These are phyloP conservation scores for Malaclemys terrapin DNA, from an alignment of 2,113 vertebrate genomes.

Conservation along the genomic window DNA sequence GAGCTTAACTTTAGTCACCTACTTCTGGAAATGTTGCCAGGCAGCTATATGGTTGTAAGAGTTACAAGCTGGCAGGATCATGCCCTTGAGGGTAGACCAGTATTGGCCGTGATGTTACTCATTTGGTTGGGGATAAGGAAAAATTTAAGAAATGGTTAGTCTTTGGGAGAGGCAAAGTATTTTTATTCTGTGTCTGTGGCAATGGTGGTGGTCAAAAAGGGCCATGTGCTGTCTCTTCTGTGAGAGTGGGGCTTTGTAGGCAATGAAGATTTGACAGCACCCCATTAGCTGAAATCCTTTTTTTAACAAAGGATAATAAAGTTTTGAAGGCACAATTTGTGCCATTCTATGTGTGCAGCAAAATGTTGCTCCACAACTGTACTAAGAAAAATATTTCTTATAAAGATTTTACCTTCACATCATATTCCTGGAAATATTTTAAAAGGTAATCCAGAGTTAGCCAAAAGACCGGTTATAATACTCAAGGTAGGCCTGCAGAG, in stretches of 20 bases:
- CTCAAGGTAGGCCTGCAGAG: constrained; percentile 67
- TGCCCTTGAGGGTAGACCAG: neutral
- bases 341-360: neutral
- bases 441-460: constrained; percentile 58
- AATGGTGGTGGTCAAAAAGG: constrained; percentile 10
- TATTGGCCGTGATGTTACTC: fast-evolving
- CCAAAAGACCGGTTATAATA: constrained; percentile 54
- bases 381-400: constrained; percentile 3
- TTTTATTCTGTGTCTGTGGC: neutral
- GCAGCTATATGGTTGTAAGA: neutral
- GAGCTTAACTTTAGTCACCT: fast-evolving
- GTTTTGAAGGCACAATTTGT: neutral
- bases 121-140: neutral
- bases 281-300: neutral
- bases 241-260: neutral
- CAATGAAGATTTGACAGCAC: neutral
- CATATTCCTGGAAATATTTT: neutral
- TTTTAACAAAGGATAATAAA: constrained; percentile 6
- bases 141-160: neutral
- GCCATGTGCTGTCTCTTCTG: constrained; percentile 18
- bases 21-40: neutral
- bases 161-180: neutral
- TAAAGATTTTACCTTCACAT: constrained; percentile 19
- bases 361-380: neutral
- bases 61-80: neutral